Evolutionary conservation across 1,140 invertebrate species (phyloP).

Genomic region (Hetaerina americana): DNA sequence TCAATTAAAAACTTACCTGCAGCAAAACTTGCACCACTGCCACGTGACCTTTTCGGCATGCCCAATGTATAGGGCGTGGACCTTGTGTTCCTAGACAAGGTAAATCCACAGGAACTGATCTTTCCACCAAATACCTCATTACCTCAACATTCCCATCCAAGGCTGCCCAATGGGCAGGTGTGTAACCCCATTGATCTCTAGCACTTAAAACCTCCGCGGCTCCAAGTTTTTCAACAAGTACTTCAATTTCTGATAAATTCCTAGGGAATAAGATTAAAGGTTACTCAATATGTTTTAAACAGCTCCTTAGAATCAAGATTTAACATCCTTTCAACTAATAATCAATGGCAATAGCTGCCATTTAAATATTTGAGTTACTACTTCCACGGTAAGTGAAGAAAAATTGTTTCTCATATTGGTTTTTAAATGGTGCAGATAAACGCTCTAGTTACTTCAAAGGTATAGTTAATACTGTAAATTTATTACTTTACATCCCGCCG

Average conservation of each 20-base stretch:
- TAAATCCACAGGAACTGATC: constrained; percentile 66
- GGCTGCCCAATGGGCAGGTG: constrained; percentile 82
- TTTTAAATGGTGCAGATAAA: too few species aligned
- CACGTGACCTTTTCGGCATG: constrained; percentile 72
- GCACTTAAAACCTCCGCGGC: constrained; percentile 49
- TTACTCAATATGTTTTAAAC: too few species aligned
- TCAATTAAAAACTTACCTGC: constrained; percentile 40
- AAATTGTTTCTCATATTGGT: too few species aligned
- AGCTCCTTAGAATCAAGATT: too few species aligned
- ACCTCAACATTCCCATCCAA: constrained; percentile 73
- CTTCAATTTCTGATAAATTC: constrained; percentile 51
- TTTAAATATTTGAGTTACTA: too few species aligned
- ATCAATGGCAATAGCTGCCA: too few species aligned
- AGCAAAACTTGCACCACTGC: constrained; percentile 70
- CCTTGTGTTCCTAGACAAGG: constrained; percentile 77
- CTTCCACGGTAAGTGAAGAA: too few species aligned
- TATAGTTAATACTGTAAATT: too few species aligned
- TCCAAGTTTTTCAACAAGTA: constrained; percentile 59
- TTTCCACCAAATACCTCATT: constrained; percentile 71
- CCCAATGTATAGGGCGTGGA: constrained; percentile 84
- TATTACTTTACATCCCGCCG: too few species aligned
- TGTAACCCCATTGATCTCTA: constrained; percentile 81
- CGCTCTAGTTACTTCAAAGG: too few species aligned
- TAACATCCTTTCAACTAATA: too few species aligned
- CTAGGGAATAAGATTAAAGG: too few species aligned